These are phyloP conservation scores for Drosophila sulfurigaster DNA, from an alignment of 1,140 invertebrate genomes.

Conservation along the genomic window DNA sequence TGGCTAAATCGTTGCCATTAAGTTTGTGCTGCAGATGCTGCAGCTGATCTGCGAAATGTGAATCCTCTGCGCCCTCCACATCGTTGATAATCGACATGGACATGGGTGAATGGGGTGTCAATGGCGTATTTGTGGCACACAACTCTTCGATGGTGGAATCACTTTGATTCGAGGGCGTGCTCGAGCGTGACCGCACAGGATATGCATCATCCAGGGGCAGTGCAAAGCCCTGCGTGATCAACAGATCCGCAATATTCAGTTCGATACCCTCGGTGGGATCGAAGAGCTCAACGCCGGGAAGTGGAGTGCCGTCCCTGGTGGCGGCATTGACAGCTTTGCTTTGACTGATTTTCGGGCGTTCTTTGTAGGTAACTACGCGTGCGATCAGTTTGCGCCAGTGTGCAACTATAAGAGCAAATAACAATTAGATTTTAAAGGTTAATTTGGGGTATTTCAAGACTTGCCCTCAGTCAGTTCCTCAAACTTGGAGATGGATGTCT, in stretches of 20 bases:
- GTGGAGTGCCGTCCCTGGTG: slow-evolving; percentile 87
- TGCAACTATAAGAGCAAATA: slow-evolving; percentile 79
- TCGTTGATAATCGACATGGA: slow-evolving; percentile 63
- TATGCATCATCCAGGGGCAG: slow-evolving; percentile 67
- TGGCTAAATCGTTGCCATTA: slow-evolving; percentile 54
- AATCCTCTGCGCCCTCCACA: slow-evolving; percentile 62
- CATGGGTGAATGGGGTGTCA: slow-evolving; percentile 63
- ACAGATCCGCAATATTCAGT: slow-evolving; percentile 73
- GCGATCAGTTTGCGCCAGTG: slow-evolving; percentile 90
- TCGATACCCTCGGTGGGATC: slow-evolving; percentile 84
- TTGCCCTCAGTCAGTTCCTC: slow-evolving; percentile 88
- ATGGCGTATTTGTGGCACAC: slow-evolving; percentile 51
- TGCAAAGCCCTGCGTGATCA: slow-evolving; percentile 78
- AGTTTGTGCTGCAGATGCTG: slow-evolving; percentile 72
- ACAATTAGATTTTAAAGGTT: not conserved
- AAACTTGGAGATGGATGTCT: slow-evolving; percentile 89
- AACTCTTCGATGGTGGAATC: slow-evolving; percentile 73
- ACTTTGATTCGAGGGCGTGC: slow-evolving; percentile 63
- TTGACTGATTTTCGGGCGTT: slow-evolving; percentile 77
- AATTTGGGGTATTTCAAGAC: not conserved
- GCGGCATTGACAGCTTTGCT: slow-evolving; percentile 74
- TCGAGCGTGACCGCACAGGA: slow-evolving; percentile 69
- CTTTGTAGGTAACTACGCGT: slow-evolving; percentile 89
- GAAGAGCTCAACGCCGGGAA: slow-evolving; percentile 88
- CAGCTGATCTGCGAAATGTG: slow-evolving; percentile 64